These are phyloP conservation scores for Mimas tiliae DNA, from an alignment of 2,888 invertebrate species.

Conservation along the genomic window DNA sequence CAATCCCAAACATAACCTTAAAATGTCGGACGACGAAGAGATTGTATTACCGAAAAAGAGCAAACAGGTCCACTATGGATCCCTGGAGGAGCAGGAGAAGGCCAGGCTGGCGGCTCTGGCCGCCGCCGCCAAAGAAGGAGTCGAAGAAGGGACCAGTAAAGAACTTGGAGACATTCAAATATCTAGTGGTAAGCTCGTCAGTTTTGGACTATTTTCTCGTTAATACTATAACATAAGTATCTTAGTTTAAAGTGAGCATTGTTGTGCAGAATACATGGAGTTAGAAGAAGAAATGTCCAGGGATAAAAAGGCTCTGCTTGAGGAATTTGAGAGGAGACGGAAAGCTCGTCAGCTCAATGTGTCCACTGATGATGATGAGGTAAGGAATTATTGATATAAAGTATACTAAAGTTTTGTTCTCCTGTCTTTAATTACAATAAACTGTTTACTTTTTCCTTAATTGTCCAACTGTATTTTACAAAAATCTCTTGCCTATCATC, in stretches of 20 bases:
- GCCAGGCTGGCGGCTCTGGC: slow-evolving; percentile 86
- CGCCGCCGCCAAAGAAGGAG: slow-evolving; percentile 84
- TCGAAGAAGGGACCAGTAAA: slow-evolving; percentile 85
- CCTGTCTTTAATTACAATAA: too few species aligned
- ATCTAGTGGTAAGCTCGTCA: slow-evolving; percentile 82
- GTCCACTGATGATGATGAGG: slow-evolving; percentile 98
- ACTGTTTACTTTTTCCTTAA: too few species aligned
- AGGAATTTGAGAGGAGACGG: slow-evolving; percentile 97
- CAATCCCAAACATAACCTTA: slow-evolving; percentile 58
- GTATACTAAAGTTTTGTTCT: too few species aligned
- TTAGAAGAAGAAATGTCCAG: slow-evolving; percentile 93
- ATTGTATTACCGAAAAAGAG: slow-evolving; percentile 89
- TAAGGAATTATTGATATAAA: too few species aligned
- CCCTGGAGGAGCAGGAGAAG: slow-evolving; percentile 93
- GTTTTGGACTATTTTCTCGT: background rate
- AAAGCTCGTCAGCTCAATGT: slow-evolving; percentile 98
- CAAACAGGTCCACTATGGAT: slow-evolving; percentile 94
- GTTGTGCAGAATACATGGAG: slow-evolving; percentile 90
- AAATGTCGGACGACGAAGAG: slow-evolving; percentile 95
- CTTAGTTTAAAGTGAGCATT: background rate
- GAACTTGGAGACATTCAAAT: slow-evolving; percentile 88
- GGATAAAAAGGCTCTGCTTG: slow-evolving; percentile 95
- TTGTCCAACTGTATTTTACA: too few species aligned
- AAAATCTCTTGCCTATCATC: too few species aligned
- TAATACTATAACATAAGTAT: too few species aligned